Evolutionary conservation across 2,797 vertebrate species (phyloP), one percentile per base, ranked within the genome.

Genomic region (Aulostomus chinensis): DNA sequence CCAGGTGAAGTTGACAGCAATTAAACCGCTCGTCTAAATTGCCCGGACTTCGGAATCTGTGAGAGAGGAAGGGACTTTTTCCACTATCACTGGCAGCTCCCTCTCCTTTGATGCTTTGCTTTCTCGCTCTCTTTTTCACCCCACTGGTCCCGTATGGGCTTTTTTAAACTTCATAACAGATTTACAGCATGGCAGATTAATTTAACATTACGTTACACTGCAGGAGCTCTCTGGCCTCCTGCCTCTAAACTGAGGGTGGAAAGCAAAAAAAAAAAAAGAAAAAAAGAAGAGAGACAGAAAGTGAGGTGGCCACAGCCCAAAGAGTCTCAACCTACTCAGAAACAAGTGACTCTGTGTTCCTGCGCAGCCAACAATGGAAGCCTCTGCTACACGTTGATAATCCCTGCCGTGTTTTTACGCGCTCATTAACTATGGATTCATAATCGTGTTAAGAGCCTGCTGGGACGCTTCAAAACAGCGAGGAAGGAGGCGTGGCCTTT

Each of bases 111-210:
- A 34, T 71, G 54, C 49, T n/a, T n/a, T n/a, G 35, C 68, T 59
- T 22, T 17, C 35, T 49, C 12, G 59, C 20, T 65, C 25, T 58
- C 43, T 65, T 32, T 43, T 48, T 61, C 39, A 41, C 47, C 31
- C 33, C 7, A 21, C 37, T 13, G 4, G 42, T 46, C 57, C 41
- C 28, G 0, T 15, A n/a, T 34, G 68, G 61, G 21, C 58, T 56
- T 81, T 86, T 86, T 65, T 81, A 83, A 85, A 73, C 46, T 33
- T 73, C 62, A 55, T 62, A 82, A 81, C 76, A 79, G 76, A 77
- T 89, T 85, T 84, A 84, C 73, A 73, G 73, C 64, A 53, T 74
- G 69, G 61, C 69, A 78, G 73, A 82, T 82, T 82, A 54, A 78
- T 86, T 86, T 79, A 78, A 82, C 66, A 78, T 85, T 79, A 70